These are phyloP conservation scores for Equus quagga DNA, from an alignment of 2,113 vertebrate genomes.

Conservation along the genomic window DNA sequence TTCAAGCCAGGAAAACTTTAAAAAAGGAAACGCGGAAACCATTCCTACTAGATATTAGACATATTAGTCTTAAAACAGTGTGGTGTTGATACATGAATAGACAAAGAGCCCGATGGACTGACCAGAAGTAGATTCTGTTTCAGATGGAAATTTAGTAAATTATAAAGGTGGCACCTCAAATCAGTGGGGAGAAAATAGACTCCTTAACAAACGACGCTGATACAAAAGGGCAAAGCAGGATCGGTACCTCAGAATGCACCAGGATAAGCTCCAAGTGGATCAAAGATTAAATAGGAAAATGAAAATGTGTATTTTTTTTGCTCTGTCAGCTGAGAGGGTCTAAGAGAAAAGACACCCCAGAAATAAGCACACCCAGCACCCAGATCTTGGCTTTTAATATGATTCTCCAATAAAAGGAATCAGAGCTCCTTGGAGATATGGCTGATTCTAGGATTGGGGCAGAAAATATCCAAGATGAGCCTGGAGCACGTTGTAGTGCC, in stretches of 20 bases:
- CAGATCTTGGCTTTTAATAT: neutral
- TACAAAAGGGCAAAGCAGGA: neutral
- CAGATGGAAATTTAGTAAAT: neutral
- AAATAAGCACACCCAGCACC: neutral
- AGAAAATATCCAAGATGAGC: neutral
- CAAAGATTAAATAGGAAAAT: neutral
- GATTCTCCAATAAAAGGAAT: neutral
- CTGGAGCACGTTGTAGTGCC: neutral
- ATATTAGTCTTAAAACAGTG: neutral
- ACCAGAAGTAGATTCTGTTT: neutral
- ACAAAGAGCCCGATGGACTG: neutral
- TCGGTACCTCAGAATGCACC: neutral
- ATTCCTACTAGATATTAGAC: neutral
- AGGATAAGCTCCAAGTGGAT: neutral
- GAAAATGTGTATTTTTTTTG: neutral
- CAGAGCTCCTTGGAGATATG: neutral
- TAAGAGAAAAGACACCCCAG: neutral
- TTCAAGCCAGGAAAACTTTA: conserved; percentile 10
- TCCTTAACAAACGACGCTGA: conserved; percentile 23
- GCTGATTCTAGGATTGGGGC: neutral
- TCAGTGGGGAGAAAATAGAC: neutral
- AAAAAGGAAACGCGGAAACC: neutral
- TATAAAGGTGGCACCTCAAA: neutral
- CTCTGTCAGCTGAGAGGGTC: neutral
- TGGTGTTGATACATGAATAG: neutral